phyloP scores from a whole-genome alignment of 2,113 vertebrate genomes.

The Pollimyrus isidori region DNA sequence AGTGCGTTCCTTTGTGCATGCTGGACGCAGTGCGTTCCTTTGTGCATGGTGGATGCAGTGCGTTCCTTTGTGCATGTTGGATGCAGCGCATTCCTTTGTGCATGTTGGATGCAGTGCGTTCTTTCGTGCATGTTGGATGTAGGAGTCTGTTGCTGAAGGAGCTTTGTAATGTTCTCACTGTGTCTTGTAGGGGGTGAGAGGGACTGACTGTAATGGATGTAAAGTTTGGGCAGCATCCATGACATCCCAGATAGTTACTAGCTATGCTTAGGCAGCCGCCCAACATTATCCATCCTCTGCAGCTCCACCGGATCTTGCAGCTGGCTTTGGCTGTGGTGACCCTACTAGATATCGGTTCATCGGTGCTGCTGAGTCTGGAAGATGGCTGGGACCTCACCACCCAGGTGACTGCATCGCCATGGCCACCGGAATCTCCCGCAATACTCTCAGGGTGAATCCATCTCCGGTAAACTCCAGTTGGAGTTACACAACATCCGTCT shows the following conservation, averaged over 20 bases:
- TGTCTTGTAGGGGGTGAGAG: too few species aligned
- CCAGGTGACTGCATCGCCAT: constrained; percentile 66
- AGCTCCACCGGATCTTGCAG: constrained; percentile 93
- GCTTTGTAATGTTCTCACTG: too few species aligned
- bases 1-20: too few species aligned
- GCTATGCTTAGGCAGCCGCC: not conserved
- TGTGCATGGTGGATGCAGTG: too few species aligned
- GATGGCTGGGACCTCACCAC: constrained; percentile 96
- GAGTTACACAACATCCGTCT: constrained; percentile 22
- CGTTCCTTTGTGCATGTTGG: too few species aligned
- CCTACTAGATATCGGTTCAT: constrained; percentile 88
- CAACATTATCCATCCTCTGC: constrained; percentile 34
- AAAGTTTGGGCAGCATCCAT: too few species aligned
- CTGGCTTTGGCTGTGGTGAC: constrained; percentile 81
- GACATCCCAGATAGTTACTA: not conserved
- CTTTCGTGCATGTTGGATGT: too few species aligned
- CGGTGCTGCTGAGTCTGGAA: constrained; percentile 89
- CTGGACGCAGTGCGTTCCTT: too few species aligned
- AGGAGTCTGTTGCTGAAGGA: too few species aligned
- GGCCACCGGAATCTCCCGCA: not conserved
- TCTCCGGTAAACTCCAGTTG: not conserved
- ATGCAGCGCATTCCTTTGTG: too few species aligned
- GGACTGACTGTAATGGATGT: too few species aligned
- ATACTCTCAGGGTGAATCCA: not conserved
- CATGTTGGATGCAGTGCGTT: too few species aligned